A percentile compares a stretch with the other conserved stretches of the same genome.
These are phyloP conservation scores for Sphaerophoria taeniata DNA, from an alignment of 2,888 invertebrate species.

Conservation along the genomic window DNA sequence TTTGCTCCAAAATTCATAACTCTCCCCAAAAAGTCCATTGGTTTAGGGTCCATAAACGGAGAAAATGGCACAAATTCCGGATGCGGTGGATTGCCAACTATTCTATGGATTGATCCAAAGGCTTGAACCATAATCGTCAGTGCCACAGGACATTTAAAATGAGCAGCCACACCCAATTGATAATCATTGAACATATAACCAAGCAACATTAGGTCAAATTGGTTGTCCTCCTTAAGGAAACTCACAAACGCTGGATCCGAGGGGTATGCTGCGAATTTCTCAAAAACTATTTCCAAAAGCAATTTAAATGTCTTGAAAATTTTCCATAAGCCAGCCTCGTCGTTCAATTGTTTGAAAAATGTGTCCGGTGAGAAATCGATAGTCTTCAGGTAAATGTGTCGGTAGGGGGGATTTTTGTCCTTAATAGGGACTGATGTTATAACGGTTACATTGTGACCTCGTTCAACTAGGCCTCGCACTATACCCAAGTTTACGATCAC, in stretches of 20 bases:
- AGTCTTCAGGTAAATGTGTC: conserved; percentile 77
- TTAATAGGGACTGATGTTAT: conserved; percentile 77
- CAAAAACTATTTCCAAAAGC: no score
- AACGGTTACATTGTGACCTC: conserved; percentile 81
- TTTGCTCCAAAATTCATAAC: conserved; percentile 63
- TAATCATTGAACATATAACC: conserved; percentile 76
- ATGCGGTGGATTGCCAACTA: conserved; percentile 75
- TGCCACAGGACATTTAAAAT: conserved; percentile 77
- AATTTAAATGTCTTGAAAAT: no score
- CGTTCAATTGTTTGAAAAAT: no score
- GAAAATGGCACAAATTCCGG: conserved; percentile 66
- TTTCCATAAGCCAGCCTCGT: no score
- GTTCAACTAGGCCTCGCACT: conserved; percentile 79
- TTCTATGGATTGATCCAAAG: conserved; percentile 49
- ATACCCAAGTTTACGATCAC: conserved; percentile 81
- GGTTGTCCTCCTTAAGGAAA: conserved; percentile 72
- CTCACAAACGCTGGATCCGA: conserved; percentile 70
- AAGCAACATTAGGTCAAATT: conserved; percentile 76
- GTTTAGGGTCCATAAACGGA: conserved; percentile 31
- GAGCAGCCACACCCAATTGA: conserved; percentile 76
- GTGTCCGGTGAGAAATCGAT: no score
- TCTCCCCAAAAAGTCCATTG: conserved; percentile 69
- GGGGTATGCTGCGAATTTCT: no score
- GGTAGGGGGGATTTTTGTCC: conserved; percentile 78
- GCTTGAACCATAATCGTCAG: conserved; percentile 74